phyloP scores from a whole-genome alignment of 2,113 vertebrate species.

The Salvelinus alpinus region DNA sequence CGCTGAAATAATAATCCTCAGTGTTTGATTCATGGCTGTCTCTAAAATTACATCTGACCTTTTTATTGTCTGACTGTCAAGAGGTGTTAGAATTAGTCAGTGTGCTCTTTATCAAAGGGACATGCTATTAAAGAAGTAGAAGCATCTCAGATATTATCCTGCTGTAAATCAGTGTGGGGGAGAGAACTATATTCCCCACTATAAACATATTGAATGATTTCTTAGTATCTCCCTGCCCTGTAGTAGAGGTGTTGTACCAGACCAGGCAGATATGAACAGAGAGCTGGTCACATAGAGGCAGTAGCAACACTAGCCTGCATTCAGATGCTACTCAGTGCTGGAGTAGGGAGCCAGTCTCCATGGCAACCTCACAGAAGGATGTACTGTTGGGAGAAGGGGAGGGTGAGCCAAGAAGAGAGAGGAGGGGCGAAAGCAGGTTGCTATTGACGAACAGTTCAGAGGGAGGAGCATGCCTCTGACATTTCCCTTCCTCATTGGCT shows the following conservation, averaged over 20 bases:
- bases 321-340: constrained; percentile 51
- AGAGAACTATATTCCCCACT: no score
- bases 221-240: background rate
- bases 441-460: constrained; percentile 61
- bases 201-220: no score
- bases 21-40: background rate
- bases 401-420: constrained; percentile 52
- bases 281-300: background rate
- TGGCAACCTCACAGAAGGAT: constrained; percentile 82
- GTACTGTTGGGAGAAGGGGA: constrained; percentile 70
- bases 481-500: constrained; percentile 76
- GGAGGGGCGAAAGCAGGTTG: constrained; percentile 66
- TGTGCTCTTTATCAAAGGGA: constrained; percentile 3
- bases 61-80: background rate
- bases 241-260: background rate
- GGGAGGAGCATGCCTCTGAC: constrained; percentile 48
- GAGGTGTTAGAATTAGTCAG: constrained; percentile 14
- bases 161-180: background rate
- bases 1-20: background rate
- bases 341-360: constrained; percentile 79
- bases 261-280: background rate
- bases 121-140: background rate
- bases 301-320: constrained; percentile 10
- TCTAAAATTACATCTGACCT: no score
- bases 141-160: no score